phyloP scores from a whole-genome alignment of 2,113 vertebrate genomes.

The Takifugu bimaculatus region DNA sequence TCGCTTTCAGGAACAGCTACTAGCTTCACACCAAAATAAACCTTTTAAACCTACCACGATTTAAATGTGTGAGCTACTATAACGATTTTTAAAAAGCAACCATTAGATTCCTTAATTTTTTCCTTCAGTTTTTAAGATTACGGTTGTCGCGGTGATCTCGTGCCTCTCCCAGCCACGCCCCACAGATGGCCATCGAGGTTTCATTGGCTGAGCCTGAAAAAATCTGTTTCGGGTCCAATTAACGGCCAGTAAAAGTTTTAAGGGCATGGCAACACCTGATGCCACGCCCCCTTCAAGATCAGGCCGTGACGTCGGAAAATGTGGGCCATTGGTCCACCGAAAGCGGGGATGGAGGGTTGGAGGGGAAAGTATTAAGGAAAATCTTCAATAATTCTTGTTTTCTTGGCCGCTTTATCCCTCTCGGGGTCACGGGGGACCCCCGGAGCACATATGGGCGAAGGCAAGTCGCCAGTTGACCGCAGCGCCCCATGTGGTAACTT shows the following conservation, averaged over 20 bases:
- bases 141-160: neutral
- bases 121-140: neutral
- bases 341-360: too few species aligned
- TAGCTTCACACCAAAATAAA: neutral
- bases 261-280: constrained; percentile 39
- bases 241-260: neutral
- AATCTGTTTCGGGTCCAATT: constrained; percentile 40
- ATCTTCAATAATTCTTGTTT: too few species aligned
- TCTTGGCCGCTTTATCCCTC: too few species aligned
- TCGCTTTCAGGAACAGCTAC: too few species aligned
- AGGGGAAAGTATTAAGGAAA: too few species aligned
- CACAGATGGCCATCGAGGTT: neutral
- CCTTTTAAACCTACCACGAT: too few species aligned
- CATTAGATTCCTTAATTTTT: neutral
- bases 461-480: too few species aligned
- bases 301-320: neutral
- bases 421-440: too few species aligned
- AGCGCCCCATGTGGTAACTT: too few species aligned
- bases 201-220: constrained; percentile 39
- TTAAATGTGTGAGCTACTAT: neutral
- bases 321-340: too few species aligned
- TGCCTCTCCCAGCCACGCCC: neutral
- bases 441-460: too few species aligned
- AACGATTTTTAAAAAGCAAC: neutral
- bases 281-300: neutral